Base-by-base conservation (phyloP, 2,797 vertebrate genomes). In the Aeoliscus strigatus region DNA sequence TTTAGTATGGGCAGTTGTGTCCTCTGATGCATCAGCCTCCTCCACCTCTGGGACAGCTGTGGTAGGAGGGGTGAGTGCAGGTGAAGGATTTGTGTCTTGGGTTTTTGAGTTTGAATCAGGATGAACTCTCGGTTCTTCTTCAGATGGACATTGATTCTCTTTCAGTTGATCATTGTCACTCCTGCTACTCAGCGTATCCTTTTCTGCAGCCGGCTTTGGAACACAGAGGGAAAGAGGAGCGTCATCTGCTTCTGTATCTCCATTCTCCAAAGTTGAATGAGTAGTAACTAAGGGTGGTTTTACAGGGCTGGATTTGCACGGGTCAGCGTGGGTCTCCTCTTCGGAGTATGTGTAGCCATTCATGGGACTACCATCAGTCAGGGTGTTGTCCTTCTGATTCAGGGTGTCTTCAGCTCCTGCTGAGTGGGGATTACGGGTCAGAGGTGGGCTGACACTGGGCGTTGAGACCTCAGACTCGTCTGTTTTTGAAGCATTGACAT, bases 221-320 rank as follows among this genome's bases (percentile, higher is more conserved):
- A 84, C 36, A 32, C 86, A 88, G 23, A 88, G 84, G 6, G 87
- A 87, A 9, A 89, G 74, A 41, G 87, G 86, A 24, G 39, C 16
- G 37, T 88, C 79, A 1, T 83, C 79, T 8, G 59, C 46, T n/a
- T 71, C 70, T 48, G 52, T 6, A 25, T 65, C 54, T 28, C 45
- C 77, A 38, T 62, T 79, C 33, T 39, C 55, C 17, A 16, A 38
- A 34, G 51, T 41, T 18, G 61, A 38, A 53, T 64, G 52, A 44
- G 55, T 60, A 26, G 44, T 56, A 34, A 42, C 45, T 39, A 31
- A 4, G 15, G 61, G 40, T 39, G 57, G 49, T 59, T 75, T 80
- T 14, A 60, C 42, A 35, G 67, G 65, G 34, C 49, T 21, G 3
- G 18, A 3, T 21, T 6, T 67, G 29, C 51, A 49, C 27, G n/a